A percentile compares a stretch with the other conserved stretches of the same genome.
Evolutionary conservation across 2,113 vertebrate species (phyloP).

Genomic region (Mirza zaza): DNA sequence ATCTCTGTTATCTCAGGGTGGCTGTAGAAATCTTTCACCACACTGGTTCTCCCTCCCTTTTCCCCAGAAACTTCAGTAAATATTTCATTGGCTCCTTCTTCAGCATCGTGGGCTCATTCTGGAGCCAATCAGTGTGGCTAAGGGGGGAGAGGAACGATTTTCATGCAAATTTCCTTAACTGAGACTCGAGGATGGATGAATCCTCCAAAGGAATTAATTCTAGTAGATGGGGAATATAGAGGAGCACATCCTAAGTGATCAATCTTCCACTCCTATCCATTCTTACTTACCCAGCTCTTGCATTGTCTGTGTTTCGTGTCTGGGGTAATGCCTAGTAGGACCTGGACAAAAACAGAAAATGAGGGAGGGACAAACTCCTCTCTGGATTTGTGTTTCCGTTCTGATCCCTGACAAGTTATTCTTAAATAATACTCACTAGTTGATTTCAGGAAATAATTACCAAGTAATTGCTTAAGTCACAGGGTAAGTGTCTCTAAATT

Average conservation of each 20-base stretch:
- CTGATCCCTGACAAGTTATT: background rate
- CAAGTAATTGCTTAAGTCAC: background rate
- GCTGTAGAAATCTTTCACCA: background rate
- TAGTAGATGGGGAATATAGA: no score
- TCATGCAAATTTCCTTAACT: background rate
- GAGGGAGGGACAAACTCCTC: background rate
- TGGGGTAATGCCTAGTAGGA: background rate
- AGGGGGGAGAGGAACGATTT: background rate
- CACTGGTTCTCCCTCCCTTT: background rate
- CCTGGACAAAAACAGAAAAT: background rate
- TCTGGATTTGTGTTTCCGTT: background rate
- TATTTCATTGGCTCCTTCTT: background rate
- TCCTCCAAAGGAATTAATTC: background rate
- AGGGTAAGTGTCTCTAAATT: background rate
- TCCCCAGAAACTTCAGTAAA: background rate
- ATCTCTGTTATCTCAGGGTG: background rate
- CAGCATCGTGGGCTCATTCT: background rate
- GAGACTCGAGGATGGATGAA: background rate
- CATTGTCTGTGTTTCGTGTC: background rate
- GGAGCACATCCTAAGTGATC: background rate
- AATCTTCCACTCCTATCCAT: background rate
- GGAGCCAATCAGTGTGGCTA: background rate
- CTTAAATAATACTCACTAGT: background rate
- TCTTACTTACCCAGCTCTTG: background rate
- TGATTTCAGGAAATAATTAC: background rate